A percentile compares a stretch with the other conserved stretches of the same genome.
Conservation (phyloP, 2,888 invertebrate species). For the Leptopilina drosophilae region DNA sequence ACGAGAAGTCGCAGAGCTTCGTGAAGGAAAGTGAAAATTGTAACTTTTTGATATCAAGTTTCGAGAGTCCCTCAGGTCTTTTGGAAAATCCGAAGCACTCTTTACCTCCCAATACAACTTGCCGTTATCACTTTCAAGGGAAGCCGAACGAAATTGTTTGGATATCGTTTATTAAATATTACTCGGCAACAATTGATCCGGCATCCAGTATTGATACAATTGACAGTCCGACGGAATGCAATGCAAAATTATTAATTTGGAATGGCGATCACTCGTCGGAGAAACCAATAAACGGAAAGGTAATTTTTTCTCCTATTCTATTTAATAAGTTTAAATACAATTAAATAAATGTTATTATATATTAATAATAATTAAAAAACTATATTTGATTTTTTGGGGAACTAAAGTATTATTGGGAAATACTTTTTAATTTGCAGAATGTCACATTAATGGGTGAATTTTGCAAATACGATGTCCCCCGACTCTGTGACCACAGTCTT, state of each 20-base stretch:
- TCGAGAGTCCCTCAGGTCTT: conserved; percentile 85
- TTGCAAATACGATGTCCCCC: conserved; percentile 87
- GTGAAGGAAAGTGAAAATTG: conserved; percentile 86
- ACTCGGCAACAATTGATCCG: conserved; percentile 84
- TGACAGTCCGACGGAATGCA: conserved; percentile 84
- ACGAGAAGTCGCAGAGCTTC: conserved; percentile 86
- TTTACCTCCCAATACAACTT: conserved; percentile 89
- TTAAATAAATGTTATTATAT: too few relatives aligned
- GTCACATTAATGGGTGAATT: conserved; percentile 84
- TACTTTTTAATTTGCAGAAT: conserved; percentile 59
- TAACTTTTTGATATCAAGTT: conserved; percentile 86
- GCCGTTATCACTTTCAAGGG: conserved; percentile 88
- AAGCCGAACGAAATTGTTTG: conserved; percentile 87
- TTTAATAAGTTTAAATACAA: too few relatives aligned
- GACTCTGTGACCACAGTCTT: conserved; percentile 86
- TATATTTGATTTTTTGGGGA: too few relatives aligned
- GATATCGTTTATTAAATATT: conserved; percentile 91
- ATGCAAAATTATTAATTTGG: conserved; percentile 86
- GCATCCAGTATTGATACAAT: conserved; percentile 78
- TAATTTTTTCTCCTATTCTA: conserved; percentile 40
- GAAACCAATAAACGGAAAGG: conserved; percentile 50
- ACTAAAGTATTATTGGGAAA: too few relatives aligned
- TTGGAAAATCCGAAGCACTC: conserved; percentile 88
- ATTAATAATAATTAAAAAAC: too few relatives aligned
- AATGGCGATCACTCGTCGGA: conserved; percentile 79